Evolutionary conservation across 2,797 vertebrate genomes (phyloP).

Genomic region (Crocidura indochinensis): DNA sequence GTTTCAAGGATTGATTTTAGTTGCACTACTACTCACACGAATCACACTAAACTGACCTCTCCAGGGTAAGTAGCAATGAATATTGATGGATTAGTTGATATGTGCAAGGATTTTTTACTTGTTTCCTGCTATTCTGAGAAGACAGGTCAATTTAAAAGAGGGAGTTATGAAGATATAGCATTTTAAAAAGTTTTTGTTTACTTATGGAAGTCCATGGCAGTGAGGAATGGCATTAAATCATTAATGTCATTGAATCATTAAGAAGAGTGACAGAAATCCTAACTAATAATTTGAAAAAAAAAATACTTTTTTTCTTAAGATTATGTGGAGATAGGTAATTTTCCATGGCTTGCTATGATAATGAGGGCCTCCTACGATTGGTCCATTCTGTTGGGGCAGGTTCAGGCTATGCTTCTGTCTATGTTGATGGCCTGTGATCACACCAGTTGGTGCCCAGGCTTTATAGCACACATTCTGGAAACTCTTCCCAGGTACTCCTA

Average conservation of each 20-base stretch:
- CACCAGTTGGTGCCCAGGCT: too few relatives aligned
- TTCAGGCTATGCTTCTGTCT: not conserved
- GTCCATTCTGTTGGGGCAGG: not conserved
- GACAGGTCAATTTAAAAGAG: not conserved
- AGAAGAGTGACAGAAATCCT: not conserved
- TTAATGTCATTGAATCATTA: too few relatives aligned
- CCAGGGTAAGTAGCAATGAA: too few relatives aligned
- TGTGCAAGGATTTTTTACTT: not conserved
- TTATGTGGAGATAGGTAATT: not conserved
- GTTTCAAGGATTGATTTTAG: not conserved
- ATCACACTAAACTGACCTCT: too few relatives aligned
- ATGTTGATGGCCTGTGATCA: not conserved
- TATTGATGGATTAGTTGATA: not conserved
- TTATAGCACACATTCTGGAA: not conserved
- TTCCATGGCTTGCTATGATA: not conserved
- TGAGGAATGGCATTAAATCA: conserved; percentile 11
- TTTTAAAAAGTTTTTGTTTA: not conserved
- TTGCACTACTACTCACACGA: too few relatives aligned
- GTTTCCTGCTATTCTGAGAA: not conserved
- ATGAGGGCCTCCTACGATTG: not conserved
- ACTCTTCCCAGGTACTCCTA: not conserved
- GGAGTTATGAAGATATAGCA: not conserved
- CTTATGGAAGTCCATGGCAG: not conserved
- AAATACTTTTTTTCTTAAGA: not conserved
- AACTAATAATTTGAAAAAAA: not conserved